Base-by-base conservation (phyloP, 2,113 vertebrate genomes). In the Burhinus bistriatus region DNA sequence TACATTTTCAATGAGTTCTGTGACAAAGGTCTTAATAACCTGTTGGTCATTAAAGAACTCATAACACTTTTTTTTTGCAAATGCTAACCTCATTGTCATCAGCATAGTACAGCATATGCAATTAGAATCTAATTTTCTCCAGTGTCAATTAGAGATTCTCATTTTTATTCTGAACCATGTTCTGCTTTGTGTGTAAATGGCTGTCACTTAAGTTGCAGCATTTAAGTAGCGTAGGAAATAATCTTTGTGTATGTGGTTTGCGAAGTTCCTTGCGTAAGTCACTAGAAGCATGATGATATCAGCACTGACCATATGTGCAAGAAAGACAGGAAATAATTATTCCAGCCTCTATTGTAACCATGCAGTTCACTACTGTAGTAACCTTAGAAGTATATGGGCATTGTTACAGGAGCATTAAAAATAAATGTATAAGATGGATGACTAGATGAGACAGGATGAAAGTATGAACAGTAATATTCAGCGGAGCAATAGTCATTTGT, bases 111-210 rank as follows among this genome's bases (percentile, higher is more conserved):
- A 91, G 40, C 87, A 83, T 72, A 87, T 82, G 84, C 87, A 93
- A 47, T 94, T 94, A 86, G 81, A 70, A 66, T 84, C 72, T 82
- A 21, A 89, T 95, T 95, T 97, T 79, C 78, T 89, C 66, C 13
- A 42, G 27, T 69, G 36, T 61, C 77, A 85, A 45, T 96, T 92
- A 89, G 64, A 69, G n/a, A 29, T 23, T 57, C 54, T 94, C 6
- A 30, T 77, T 92, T 85, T 87, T 83, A 58, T 93, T 89, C 54
- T 69, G 51, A 61, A 20, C 54, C 26, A 29, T 85, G 59, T 82
- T 87, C 64, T 32, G 30, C 22, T 76, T 38, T 89, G 64, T 1
- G 2, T 78, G 40, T 85, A 57, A 93, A 69, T 12, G 13, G 38
- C 66, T 89, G 30, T 71, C 34, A 26, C 12, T 81, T 57, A 59